These are phyloP conservation scores for Apodemus speciosus DNA, from an alignment of 2,113 vertebrate species.

Conservation along the genomic window DNA sequence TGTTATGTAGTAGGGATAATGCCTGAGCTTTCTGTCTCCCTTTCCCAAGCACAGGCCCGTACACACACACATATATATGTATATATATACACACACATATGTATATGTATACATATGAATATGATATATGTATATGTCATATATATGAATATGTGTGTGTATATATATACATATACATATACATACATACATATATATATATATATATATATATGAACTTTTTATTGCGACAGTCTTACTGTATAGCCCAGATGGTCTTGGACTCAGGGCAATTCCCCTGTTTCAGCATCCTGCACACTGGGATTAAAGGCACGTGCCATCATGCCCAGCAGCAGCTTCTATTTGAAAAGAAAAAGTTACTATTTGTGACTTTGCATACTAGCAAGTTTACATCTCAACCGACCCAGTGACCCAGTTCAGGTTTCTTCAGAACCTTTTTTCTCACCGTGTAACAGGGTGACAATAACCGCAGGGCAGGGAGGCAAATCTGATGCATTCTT, in stretches of 20 bases:
- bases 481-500: not conserved
- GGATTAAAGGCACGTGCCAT: not conserved
- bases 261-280: not conserved
- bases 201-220: not conserved
- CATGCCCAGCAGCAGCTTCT: not conserved
- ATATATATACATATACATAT: accelerated
- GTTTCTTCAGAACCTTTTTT: not conserved
- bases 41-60: not conserved
- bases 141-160: no score
- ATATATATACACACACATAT: not conserved
- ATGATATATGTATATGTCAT: not conserved
- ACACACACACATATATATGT: not conserved
- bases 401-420: not conserved
- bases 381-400: not conserved
- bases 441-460: not conserved
- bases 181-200: not conserved
- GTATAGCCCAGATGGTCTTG: not conserved
- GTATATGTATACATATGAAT: not conserved
- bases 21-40: not conserved
- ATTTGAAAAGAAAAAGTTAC: not conserved
- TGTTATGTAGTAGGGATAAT: not conserved
- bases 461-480: not conserved
- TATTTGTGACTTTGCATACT: not conserved
- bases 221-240: not conserved
- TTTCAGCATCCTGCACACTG: not conserved